phyloP scores from a whole-genome alignment of 2,888 invertebrate species.

The Arge pagana region DNA sequence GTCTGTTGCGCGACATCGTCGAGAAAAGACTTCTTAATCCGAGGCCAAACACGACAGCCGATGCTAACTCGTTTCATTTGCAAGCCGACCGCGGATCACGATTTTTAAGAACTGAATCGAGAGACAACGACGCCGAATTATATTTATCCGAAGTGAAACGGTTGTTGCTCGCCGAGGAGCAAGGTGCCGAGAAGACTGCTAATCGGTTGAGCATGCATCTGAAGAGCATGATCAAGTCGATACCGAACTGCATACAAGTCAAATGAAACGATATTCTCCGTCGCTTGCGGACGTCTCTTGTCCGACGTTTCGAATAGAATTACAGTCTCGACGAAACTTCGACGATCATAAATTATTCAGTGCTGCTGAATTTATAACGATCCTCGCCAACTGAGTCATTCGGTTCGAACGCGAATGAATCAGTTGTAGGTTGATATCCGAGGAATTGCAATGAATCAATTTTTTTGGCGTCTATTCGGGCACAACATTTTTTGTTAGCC shows the following conservation, averaged over 20 bases:
- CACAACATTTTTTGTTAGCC: too few relatives aligned
- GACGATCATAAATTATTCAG: too few relatives aligned
- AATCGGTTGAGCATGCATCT: slow-evolving; percentile 33
- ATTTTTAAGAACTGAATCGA: slow-evolving; percentile 27
- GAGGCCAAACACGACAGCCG: slow-evolving; percentile 24
- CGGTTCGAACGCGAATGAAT: too few relatives aligned
- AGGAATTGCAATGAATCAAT: too few relatives aligned
- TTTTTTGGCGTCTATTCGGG: too few relatives aligned
- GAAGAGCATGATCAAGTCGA: slow-evolving; percentile 32
- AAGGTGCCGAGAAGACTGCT: slow-evolving; percentile 26
- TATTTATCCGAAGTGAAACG: slow-evolving; percentile 28
- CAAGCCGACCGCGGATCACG: slow-evolving; percentile 33
- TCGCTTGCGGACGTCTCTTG: too few relatives aligned
- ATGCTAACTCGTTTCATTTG: neutral
- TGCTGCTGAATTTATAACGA: too few relatives aligned
- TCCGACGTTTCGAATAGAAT: too few relatives aligned
- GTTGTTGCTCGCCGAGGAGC: slow-evolving; percentile 22
- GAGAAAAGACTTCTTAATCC: slow-evolving; percentile 34
- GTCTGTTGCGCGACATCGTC: slow-evolving; percentile 33
- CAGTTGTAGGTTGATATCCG: too few relatives aligned
- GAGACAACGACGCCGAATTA: slow-evolving; percentile 24
- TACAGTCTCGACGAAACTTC: too few relatives aligned
- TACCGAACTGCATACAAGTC: slow-evolving; percentile 38
- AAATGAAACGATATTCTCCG: too few relatives aligned
- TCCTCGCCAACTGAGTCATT: too few relatives aligned